Evolutionary conservation across 2,888 invertebrate genomes (phyloP).

Genomic region (Netelia inedita): DNA sequence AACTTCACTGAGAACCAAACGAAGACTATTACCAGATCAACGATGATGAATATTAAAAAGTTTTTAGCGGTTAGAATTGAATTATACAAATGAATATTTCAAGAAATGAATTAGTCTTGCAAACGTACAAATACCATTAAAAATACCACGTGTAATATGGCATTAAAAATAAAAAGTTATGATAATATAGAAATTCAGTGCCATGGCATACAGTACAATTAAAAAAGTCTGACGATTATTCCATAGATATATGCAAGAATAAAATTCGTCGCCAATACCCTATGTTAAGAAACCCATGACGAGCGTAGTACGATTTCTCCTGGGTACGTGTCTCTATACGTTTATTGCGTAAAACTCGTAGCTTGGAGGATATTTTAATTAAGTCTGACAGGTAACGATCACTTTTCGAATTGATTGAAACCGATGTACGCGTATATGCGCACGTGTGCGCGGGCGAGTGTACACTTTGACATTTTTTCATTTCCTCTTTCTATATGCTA

Average conservation of each 20-base stretch:
- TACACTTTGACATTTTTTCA: background rate
- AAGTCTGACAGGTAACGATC: slow-evolving; percentile 36
- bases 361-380: slow-evolving; percentile 57
- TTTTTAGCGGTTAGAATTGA: too few relatives aligned
- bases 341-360: slow-evolving; percentile 40
- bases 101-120: too few relatives aligned
- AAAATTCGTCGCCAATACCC: background rate
- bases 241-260: background rate
- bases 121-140: too few relatives aligned
- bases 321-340: background rate
- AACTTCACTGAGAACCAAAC: too few relatives aligned
- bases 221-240: too few relatives aligned
- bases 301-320: background rate
- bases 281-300: slow-evolving; percentile 6
- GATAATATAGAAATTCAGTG: too few relatives aligned
- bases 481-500: background rate
- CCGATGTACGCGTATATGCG: background rate
- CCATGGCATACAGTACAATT: too few relatives aligned
- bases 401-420: slow-evolving; percentile 44
- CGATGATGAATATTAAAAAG: too few relatives aligned
- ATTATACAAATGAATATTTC: too few relatives aligned
- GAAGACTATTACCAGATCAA: too few relatives aligned
- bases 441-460: background rate
- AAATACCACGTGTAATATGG: too few relatives aligned
- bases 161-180: too few relatives aligned